Evolutionary conservation across 2,888 invertebrate species (phyloP).

Genomic region (Eristalinus aeneus): DNA sequence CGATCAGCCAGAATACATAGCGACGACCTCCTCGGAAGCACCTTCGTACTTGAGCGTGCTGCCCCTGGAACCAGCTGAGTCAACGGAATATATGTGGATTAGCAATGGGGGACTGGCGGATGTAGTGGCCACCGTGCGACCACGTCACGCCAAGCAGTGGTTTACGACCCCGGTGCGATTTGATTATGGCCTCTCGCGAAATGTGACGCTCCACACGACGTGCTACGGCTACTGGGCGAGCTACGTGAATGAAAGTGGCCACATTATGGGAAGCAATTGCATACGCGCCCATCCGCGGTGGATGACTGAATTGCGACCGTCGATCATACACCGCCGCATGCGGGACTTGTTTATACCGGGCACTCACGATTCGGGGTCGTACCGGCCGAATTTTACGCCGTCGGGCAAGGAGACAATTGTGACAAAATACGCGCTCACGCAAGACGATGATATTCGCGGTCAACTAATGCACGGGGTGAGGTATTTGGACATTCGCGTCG

Average conservation of each 20-base stretch:
- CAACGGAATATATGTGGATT: constrained; percentile 74
- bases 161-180: constrained; percentile 78
- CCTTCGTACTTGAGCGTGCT: constrained; percentile 56
- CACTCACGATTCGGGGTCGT: constrained; percentile 86
- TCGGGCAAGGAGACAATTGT: constrained; percentile 79
- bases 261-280: constrained; percentile 80
- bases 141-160: constrained; percentile 76
- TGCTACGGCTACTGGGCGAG: constrained; percentile 80
- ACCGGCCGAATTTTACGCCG: constrained; percentile 79
- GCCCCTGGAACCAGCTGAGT: constrained; percentile 49
- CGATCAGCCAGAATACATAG: constrained; percentile 62
- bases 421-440: constrained; percentile 82
- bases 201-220: constrained; percentile 75
- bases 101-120: constrained; percentile 75
- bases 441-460: constrained; percentile 83
- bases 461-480: constrained; percentile 84
- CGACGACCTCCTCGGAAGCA: constrained; percentile 72
- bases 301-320: constrained; percentile 82
- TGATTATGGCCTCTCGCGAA: constrained; percentile 75
- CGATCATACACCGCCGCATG: constrained; percentile 77
- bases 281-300: constrained; percentile 82
- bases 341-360: constrained; percentile 85
- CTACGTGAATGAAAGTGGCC: constrained; percentile 77
- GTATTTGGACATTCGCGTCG: constrained; percentile 84
- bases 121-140: constrained; percentile 76